These are phyloP conservation scores for Ictalurus punctatus DNA, from an alignment of 2,113 vertebrate species.

Conservation along the genomic window DNA sequence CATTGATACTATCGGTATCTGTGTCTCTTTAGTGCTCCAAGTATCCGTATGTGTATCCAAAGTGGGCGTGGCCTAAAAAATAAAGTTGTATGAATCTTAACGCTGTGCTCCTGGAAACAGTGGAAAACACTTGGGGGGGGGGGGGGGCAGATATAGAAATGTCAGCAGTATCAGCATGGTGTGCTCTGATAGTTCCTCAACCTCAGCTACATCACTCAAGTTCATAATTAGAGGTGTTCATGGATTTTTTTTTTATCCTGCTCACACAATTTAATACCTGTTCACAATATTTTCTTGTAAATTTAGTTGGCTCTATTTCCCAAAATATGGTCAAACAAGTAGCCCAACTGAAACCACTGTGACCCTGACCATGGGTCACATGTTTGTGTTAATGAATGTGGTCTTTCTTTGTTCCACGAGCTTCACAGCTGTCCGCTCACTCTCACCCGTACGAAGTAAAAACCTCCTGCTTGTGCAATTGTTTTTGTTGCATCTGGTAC, in stretches of 20 bases:
- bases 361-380: not conserved
- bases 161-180: not conserved
- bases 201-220: not conserved
- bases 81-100: not conserved
- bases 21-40: not conserved
- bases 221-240: not conserved
- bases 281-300: not conserved
- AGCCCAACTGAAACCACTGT: not conserved
- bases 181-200: not conserved
- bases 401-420: not conserved
- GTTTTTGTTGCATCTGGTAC: no score
- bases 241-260: not conserved
- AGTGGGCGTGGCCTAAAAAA: not conserved
- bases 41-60: not conserved
- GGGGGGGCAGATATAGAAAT: not conserved
- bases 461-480: no score
- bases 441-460: not conserved
- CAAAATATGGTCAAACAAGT: not conserved
- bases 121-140: not conserved
- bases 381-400: not conserved
- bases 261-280: not conserved
- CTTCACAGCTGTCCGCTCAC: no score
- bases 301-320: not conserved
- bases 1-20: not conserved
- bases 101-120: not conserved